phyloP scores from a whole-genome alignment of 2,888 invertebrate species.

The Rhimphoctona megacephalus region DNA sequence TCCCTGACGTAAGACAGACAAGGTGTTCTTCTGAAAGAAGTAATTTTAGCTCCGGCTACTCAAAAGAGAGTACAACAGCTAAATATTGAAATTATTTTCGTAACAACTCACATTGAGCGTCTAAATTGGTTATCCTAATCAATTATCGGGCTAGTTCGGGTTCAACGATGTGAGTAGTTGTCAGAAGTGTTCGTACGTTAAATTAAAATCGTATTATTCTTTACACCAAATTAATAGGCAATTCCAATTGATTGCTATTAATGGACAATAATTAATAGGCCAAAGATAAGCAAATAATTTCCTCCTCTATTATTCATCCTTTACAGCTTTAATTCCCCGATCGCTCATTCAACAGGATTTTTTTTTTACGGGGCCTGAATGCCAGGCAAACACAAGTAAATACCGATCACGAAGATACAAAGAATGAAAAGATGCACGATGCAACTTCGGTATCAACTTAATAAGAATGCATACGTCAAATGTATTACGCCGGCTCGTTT shows the following conservation, averaged over 20 bases:
- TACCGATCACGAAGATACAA: not conserved
- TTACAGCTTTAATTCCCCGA: not conserved
- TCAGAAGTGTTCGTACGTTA: not conserved
- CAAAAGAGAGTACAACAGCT: not conserved
- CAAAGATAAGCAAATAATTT: not conserved
- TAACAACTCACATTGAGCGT: not conserved
- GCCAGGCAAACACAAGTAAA: not conserved
- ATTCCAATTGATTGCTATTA: no score
- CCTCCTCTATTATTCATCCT: not conserved
- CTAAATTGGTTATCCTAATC: not conserved
- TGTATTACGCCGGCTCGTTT: not conserved
- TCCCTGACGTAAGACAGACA: not conserved
- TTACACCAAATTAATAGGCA: not conserved
- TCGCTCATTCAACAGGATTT: not conserved
- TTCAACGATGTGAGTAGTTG: not conserved
- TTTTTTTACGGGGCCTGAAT: not conserved
- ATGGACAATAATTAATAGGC: no score
- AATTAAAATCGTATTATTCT: not conserved
- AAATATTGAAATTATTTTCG: conserved; percentile 4
- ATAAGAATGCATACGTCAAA: not conserved
- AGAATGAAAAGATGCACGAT: not conserved
- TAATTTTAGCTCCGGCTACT: not conserved
- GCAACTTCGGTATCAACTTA: not conserved
- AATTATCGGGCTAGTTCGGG: not conserved
- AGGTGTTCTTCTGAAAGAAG: not conserved